Evolutionary conservation across 2,888 invertebrate genomes (phyloP), one percentile per base, ranked within the genome.

Genomic region (Lithophane leautieri): DNA sequence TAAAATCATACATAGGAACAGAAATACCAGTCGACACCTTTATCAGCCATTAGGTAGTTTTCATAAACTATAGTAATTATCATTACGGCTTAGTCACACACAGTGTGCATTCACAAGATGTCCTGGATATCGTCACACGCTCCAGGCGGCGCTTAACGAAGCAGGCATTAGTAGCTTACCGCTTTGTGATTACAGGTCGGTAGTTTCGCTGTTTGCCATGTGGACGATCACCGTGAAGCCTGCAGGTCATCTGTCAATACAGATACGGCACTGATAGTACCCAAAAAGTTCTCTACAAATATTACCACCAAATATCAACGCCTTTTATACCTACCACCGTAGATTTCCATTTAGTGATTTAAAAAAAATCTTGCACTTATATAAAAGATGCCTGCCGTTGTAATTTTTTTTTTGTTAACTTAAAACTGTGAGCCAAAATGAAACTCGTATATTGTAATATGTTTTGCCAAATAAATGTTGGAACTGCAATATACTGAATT

Each of bases 401-500:
- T 81, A 80, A 68, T 62, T 47, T 75, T 78, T 83, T 34, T 50
- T 83, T 79, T 81, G 58, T 69, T 78, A 67, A 79, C 69, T 77
- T 79, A 61, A 78, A 70, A 78, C 68, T 71, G 54, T 71, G 83
- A 81, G 83, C 81, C 86, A 87, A 85, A 79, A 85, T 81, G 19
- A 58, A 85, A 79, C 70, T 72, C 77, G 76, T 81, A 79, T 76
- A 76, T 78, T 79, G 79, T 86, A 82, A 86, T 81, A 75, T 87
- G 85, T 89, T 88, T 88, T 89, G 88, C 83, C 85, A 86, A 89
- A 88, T 87, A 90, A 89, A 90, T 84, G 78, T 83, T 87, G 84
- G 81, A 81, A 85, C 87, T 89, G 88, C 86, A 86, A 82, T 82
- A 81, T 82, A 87, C 88, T 88, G 79, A 85, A 90, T 90, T 89